Evolutionary conservation across 1,140 invertebrate genomes (phyloP), one percentile per base, ranked within the genome.

Genomic region (Cephus cinctus): DNA sequence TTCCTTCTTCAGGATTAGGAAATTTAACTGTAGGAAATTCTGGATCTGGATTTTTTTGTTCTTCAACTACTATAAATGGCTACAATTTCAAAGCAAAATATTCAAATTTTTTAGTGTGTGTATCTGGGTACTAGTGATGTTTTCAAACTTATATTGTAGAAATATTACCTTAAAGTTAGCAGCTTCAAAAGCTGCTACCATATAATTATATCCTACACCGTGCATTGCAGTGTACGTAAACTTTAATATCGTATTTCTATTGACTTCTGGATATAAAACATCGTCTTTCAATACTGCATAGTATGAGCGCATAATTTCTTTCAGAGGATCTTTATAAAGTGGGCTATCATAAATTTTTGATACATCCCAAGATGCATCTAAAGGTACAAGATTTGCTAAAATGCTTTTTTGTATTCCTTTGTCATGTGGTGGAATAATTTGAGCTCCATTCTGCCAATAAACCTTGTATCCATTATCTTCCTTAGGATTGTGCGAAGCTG

Each of bases 401-500:
- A 98, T 98, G 31, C 77, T 74, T 15, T 84, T 76, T 57, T 96
- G 85, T 50, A 99, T 98, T 35, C 83, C 82, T 65, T 87, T 87
- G 73, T 99, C 97, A 58, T 92, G 87, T 0, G 97, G 97, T 1
- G 88, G 75, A 42, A 96, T 89, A 35, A 99, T 98, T 83, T 98
- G 96, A n/a, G 90, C 86, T 1, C 94, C 94, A 75, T 98, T 98
- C 15, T 78, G 77, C 88, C 94, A 96, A 70, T 98, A 98, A 3
- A 98, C 93, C 81, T 99, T 99, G 69, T 98, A 99, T 3, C 98
- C 98, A 76, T 99, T 99, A 68, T 99, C 96, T 40, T 98, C 87
- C 76, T 98, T 98, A 0, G 96, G 97, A 80, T 99, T 99, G 61
- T 99, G 97, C 0, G 96, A 98, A 0, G 98, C 97, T 11, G 98